Evolutionary conservation across 2,113 vertebrate genomes (phyloP), one percentile per base, ranked within the genome.

Genomic region (Myotis brandtii): DNA sequence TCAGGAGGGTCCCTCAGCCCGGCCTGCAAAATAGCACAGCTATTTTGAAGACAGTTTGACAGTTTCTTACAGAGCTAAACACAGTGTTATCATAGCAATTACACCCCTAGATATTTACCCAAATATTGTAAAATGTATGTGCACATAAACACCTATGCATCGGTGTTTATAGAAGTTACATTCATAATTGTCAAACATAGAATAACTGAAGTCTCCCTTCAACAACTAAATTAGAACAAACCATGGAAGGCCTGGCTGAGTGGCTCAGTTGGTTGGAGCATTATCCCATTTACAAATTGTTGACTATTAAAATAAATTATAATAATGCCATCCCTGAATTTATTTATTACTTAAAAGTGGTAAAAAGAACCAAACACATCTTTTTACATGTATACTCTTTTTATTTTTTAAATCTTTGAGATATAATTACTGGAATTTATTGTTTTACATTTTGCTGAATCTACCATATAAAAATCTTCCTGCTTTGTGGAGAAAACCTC

Each of bases 371-470:
- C 25, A 70, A 93, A 84, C 8, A 52, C 18, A 92, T n/a, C 4
- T 70, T 88, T 34, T 67, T 89, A 70, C 14, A 30, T 75, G 8
- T 32, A 70, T 62, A 25, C 2, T 34, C 43, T 85, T 67, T 84
- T 79, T 59, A 40, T 48, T 89, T 96, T 88, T 54, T 10, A 59
- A 56, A 56, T 80, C 89, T 73, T 86, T 76, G 37, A 59, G 75
- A 93, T 92, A 66, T n/a, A 92, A 77, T 86, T 95, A 93, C 37
- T 90, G 18, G 75, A 91, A 89, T 92, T 95, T 94, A 50, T 89
- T 84, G 89, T 97, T 96, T 97, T 95, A 95, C 50, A 69, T 85
- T 91, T 94, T 92, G 59, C 46, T 96, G 96, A 93, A 87, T 94
- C 34, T 83, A 86, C 67, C 86, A 27, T 86, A 72, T 72, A 95